These are phyloP conservation scores for Hippocampus comes DNA, from an alignment of 2,113 vertebrate genomes.

Conservation along the genomic window DNA sequence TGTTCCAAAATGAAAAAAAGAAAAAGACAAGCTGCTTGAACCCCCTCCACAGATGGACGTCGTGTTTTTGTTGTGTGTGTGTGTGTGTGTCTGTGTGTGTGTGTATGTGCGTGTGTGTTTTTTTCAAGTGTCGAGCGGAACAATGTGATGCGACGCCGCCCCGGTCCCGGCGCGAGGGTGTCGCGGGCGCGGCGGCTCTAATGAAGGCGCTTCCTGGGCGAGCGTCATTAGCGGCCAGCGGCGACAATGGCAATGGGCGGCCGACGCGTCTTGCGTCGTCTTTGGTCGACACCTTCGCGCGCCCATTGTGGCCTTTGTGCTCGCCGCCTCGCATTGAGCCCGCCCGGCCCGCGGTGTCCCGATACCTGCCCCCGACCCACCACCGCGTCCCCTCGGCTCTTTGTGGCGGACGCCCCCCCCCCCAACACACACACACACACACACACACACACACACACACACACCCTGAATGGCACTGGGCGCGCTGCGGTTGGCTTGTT, in stretches of 20 bases:
- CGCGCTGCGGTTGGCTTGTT: constrained; percentile 64
- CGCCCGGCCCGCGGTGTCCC: constrained; percentile 62
- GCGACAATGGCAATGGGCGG: constrained; percentile 66
- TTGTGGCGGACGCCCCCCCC: constrained; percentile 40
- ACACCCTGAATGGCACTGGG: constrained; percentile 16
- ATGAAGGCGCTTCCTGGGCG: constrained; percentile 55
- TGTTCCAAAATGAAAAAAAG: no score
- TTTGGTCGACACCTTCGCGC: constrained; percentile 70
- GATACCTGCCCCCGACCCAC: constrained; percentile 27
- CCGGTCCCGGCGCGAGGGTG: constrained; percentile 22
- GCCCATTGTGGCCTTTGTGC: constrained; percentile 75
- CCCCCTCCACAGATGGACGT: no score
- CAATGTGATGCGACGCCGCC: background rate
- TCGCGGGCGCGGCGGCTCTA: constrained; percentile 60
- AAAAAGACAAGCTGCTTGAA: no score
- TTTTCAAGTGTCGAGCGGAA: no score
- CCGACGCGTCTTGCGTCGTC: constrained; percentile 41
- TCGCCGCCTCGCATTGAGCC: constrained; percentile 62
- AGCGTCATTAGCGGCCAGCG: constrained; percentile 72
- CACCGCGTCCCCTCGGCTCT: constrained; percentile 54
- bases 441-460: no score
- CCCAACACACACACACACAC: no score
- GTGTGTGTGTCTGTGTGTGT: no score
- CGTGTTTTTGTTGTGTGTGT: no score
- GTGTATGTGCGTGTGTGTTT: no score